Percentiles rank a stretch among this genome's conserved stretches.
phyloP scores from a whole-genome alignment of 2,797 vertebrate genomes.

The Graptemys geographica region DNA sequence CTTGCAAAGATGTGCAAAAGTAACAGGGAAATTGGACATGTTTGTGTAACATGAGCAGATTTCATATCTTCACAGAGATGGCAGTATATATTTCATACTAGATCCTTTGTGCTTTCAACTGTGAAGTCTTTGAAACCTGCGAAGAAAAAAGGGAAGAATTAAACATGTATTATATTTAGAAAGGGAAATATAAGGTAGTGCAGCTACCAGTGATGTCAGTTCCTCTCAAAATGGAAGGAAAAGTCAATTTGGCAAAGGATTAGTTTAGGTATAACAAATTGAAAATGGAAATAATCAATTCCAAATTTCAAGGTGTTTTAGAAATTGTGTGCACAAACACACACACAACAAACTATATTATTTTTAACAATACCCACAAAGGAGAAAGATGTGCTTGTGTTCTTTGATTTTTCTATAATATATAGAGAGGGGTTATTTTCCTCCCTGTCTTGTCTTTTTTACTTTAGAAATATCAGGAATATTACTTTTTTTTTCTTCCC shows the following conservation, averaged over 20 bases:
- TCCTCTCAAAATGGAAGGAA: background rate
- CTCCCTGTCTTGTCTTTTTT: background rate
- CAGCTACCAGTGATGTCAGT: background rate
- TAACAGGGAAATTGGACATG: background rate
- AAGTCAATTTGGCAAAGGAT: background rate
- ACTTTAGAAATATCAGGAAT: background rate
- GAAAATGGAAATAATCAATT: background rate
- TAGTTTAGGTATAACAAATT: background rate
- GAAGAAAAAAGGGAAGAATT: background rate
- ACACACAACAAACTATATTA: background rate
- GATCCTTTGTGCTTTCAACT: background rate
- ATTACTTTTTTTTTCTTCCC: background rate
- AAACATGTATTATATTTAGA: background rate
- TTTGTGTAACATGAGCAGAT: background rate
- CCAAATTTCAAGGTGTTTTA: background rate
- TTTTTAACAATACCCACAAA: background rate
- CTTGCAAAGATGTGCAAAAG: background rate
- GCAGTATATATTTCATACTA: background rate
- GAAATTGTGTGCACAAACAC: background rate
- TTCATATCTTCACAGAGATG: background rate
- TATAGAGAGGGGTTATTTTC: background rate
- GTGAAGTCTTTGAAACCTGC: background rate
- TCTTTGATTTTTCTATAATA: background rate
- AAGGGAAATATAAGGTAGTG: background rate
- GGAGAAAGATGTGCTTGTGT: background rate